A percentile compares a stretch with the other conserved stretches of the same genome.
phyloP scores from a whole-genome alignment of 2,113 vertebrate species.

The Corythornis vintsioides region DNA sequence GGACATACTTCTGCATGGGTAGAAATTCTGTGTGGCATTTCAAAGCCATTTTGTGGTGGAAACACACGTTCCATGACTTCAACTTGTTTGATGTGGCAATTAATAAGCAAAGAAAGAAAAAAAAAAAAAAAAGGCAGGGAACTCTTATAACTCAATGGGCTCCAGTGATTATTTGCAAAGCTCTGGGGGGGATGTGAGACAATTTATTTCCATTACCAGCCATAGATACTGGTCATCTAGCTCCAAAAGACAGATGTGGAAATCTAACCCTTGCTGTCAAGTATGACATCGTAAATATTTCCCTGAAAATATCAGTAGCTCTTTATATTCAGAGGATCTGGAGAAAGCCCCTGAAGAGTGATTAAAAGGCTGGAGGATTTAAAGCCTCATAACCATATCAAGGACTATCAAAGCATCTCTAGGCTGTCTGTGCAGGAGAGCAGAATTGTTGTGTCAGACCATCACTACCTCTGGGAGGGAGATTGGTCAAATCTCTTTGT shows the following conservation, averaged over 20 bases:
- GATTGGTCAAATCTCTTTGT: slow-evolving; percentile 16
- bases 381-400: background rate
- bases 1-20: background rate
- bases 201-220: background rate
- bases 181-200: background rate
- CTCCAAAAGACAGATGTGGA: background rate
- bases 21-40: background rate
- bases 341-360: slow-evolving; percentile 24
- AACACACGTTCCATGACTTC: background rate
- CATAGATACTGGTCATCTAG: background rate
- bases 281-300: slow-evolving; percentile 24
- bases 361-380: slow-evolving; percentile 39
- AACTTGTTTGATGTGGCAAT: background rate
- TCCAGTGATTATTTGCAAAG: background rate
- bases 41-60: background rate
- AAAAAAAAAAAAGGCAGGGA: background rate
- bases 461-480: background rate
- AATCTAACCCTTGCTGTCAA: background rate
- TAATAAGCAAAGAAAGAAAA: background rate
- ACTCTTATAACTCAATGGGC: background rate
- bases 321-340: slow-evolving; percentile 24
- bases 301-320: background rate
- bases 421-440: background rate
- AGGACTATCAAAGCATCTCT: slow-evolving; percentile 40
- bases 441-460: background rate